Conservation (phyloP, 2,797 vertebrate genomes). For the Falco novaeseelandiae region DNA sequence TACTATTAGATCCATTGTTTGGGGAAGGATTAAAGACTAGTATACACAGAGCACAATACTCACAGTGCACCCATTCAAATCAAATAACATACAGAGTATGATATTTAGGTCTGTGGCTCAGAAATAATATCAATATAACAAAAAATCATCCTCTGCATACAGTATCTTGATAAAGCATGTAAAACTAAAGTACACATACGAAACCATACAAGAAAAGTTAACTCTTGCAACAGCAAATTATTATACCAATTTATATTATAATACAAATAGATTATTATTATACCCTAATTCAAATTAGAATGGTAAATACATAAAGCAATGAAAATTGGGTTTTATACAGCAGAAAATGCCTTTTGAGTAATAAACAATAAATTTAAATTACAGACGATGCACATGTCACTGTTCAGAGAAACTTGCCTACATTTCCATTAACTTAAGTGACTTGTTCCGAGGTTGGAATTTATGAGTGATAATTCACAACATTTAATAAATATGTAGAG, state of each 20-base stretch:
- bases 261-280: neutral
- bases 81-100: accelerated
- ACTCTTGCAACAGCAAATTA: neutral
- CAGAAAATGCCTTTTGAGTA: neutral
- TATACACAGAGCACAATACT: neutral
- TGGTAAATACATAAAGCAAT: neutral
- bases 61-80: neutral
- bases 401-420: neutral
- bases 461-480: neutral
- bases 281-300: neutral
- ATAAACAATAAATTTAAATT: neutral
- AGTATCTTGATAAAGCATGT: neutral
- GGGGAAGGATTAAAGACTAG: neutral
- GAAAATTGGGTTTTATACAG: neutral
- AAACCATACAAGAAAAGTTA: neutral
- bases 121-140: neutral
- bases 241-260: neutral
- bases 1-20: neutral
- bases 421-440: neutral
- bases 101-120: neutral
- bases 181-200: neutral
- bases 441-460: neutral
- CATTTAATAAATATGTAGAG: neutral
- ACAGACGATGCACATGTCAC: neutral
- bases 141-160: neutral